These are phyloP conservation scores for Choloepus hoffmanni DNA, from an alignment of 2,113 vertebrate genomes.

Conservation along the genomic window DNA sequence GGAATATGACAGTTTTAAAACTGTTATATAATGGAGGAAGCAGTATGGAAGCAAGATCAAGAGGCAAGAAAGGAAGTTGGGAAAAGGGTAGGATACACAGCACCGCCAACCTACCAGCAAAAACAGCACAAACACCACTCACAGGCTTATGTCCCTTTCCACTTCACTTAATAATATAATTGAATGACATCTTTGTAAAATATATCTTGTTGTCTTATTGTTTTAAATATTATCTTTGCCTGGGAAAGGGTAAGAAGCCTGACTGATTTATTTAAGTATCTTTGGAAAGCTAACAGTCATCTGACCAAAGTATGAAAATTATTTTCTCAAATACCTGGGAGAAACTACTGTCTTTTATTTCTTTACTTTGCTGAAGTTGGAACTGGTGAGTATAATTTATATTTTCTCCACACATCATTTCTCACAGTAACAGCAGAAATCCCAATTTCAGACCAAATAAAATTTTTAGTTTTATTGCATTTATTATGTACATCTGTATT, in stretches of 20 bases:
- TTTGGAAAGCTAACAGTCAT: not conserved
- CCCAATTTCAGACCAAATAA: slow-evolving; percentile 31
- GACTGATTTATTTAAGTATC: not conserved
- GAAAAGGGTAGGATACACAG: not conserved
- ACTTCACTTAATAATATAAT: not conserved
- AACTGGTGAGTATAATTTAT: slow-evolving; percentile 22
- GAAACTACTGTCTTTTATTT: not conserved
- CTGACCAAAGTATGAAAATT: not conserved
- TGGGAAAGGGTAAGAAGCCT: not conserved
- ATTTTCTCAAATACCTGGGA: not conserved
- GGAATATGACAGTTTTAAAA: not conserved
- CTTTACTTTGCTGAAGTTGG: not conserved
- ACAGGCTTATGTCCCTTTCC: not conserved
- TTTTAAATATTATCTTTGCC: not conserved
- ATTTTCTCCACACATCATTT: not conserved
- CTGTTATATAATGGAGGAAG: not conserved
- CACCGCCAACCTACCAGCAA: not conserved
- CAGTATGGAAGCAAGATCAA: not conserved
- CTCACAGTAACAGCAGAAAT: not conserved
- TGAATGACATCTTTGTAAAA: not conserved
- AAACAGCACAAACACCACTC: not conserved
- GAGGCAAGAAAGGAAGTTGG: not conserved
- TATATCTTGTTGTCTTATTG: not conserved
- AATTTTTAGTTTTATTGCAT: not conserved
- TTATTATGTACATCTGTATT: slow-evolving; percentile 13